These are phyloP conservation scores for Actinemys pallida DNA, from an alignment of 2,113 vertebrate species.

Conservation along the genomic window DNA sequence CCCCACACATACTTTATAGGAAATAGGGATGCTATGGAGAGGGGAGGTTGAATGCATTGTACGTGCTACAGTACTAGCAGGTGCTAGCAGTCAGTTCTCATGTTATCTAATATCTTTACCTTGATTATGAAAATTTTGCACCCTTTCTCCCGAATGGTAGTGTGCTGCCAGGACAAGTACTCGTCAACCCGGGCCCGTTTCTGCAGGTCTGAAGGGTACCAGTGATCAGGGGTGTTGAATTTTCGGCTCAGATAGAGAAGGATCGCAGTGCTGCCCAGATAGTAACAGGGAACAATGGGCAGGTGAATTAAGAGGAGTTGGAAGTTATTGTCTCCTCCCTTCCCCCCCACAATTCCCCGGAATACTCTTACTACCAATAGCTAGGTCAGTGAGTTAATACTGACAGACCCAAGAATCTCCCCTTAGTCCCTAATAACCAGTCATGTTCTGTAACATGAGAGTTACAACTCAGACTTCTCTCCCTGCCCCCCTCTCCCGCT, in stretches of 20 bases:
- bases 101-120: conserved; percentile 43
- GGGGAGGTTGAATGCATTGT: neutral
- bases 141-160: conserved; percentile 73
- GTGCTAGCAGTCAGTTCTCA: neutral
- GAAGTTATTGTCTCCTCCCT: neutral
- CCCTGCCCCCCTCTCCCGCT: neutral
- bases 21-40: neutral
- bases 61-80: neutral
- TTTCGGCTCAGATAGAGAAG: conserved; percentile 80
- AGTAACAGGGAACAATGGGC: neutral
- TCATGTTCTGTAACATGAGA: neutral
- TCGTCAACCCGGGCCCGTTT: conserved; percentile 80
- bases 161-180: conserved; percentile 86
- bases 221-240: conserved; percentile 82
- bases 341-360: fast-evolving
- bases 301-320: neutral
- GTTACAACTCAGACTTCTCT: neutral
- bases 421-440: neutral
- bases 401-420: neutral
- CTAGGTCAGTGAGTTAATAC: neutral
- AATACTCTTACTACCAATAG: neutral
- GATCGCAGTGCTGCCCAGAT: conserved; percentile 77
- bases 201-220: conserved; percentile 85
- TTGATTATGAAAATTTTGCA: conserved; percentile 76
- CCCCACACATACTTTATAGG: neutral